Percentiles rank a stretch among this genome's conserved stretches.
These are phyloP conservation scores for Sialis fuliginosa DNA, from an alignment of 2,888 invertebrate species.

Conservation along the genomic window DNA sequence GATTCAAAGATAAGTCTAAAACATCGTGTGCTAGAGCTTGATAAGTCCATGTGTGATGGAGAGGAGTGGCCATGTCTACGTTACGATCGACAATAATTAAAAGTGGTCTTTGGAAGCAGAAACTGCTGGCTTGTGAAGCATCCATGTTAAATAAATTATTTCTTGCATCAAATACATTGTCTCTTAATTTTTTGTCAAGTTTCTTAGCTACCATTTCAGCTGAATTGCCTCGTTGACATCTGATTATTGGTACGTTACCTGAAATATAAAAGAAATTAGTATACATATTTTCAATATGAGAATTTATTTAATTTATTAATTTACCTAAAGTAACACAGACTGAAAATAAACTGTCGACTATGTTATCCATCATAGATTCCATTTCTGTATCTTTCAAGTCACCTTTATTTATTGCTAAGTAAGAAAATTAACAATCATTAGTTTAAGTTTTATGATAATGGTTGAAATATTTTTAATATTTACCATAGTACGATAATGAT, in stretches of 20 bases:
- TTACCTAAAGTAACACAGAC: constrained; percentile 91
- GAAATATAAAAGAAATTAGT: constrained; percentile 8
- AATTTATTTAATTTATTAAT: constrained; percentile 15
- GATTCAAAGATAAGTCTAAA: constrained; percentile 76
- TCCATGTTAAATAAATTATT: constrained; percentile 90
- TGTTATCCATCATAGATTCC: constrained; percentile 80
- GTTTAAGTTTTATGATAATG: background rate
- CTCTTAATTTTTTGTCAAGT: constrained; percentile 89
- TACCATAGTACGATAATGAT: constrained; percentile 80
- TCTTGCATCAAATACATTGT: constrained; percentile 90
- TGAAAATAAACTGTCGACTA: constrained; percentile 93
- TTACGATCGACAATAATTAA: constrained; percentile 85
- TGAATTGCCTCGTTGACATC: constrained; percentile 87
- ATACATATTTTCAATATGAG: background rate
- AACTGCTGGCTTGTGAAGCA: constrained; percentile 53
- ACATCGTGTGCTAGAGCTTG: constrained; percentile 97
- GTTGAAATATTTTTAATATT: constrained; percentile 13
- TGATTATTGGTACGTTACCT: constrained; percentile 76
- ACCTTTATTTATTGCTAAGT: constrained; percentile 72
- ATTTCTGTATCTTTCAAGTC: constrained; percentile 92
- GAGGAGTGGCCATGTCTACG: constrained; percentile 90
- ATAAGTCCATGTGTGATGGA: constrained; percentile 99
- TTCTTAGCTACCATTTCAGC: constrained; percentile 98
- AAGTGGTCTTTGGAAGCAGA: constrained; percentile 84
- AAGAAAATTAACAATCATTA: constrained; percentile 3